phyloP scores from a whole-genome alignment of 2,888 invertebrate genomes.

The Tetramorium bicarinatum region DNA sequence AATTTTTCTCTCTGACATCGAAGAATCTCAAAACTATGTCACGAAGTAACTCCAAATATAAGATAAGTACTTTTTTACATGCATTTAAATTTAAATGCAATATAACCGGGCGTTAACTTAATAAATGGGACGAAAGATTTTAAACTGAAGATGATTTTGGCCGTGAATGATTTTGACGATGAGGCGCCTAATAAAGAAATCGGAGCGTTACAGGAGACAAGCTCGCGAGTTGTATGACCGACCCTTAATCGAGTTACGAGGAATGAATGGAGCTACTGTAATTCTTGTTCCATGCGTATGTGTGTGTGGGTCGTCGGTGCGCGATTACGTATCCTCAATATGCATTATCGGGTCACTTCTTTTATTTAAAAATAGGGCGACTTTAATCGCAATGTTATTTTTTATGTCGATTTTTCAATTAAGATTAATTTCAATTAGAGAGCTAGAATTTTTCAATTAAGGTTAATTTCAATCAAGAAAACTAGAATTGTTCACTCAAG shows the following conservation, averaged over 20 bases:
- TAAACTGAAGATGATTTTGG: slow-evolving; percentile 19
- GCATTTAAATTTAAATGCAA: not conserved
- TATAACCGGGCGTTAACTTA: not conserved
- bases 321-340: slow-evolving; percentile 54
- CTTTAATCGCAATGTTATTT: not conserved
- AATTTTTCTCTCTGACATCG: not conserved
- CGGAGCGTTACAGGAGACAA: slow-evolving; percentile 60
- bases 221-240: slow-evolving; percentile 53
- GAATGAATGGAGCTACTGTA: slow-evolving; percentile 80
- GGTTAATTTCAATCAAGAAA: not conserved
- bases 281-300: slow-evolving; percentile 64
- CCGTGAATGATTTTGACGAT: slow-evolving; percentile 15
- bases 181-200: slow-evolving; percentile 61
- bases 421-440: not conserved
- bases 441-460: not conserved
- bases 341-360: slow-evolving; percentile 51
- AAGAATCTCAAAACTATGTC: not conserved
- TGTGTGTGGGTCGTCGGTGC: slow-evolving; percentile 53
- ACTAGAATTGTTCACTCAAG: not conserved
- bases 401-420: not conserved
- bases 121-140: not conserved
- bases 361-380: slow-evolving; percentile 45
- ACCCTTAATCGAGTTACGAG: slow-evolving; percentile 75
- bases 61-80: not conserved
- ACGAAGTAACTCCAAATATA: not conserved